Base-by-base conservation (phyloP, 2,113 vertebrate species). In the Equus quagga region DNA sequence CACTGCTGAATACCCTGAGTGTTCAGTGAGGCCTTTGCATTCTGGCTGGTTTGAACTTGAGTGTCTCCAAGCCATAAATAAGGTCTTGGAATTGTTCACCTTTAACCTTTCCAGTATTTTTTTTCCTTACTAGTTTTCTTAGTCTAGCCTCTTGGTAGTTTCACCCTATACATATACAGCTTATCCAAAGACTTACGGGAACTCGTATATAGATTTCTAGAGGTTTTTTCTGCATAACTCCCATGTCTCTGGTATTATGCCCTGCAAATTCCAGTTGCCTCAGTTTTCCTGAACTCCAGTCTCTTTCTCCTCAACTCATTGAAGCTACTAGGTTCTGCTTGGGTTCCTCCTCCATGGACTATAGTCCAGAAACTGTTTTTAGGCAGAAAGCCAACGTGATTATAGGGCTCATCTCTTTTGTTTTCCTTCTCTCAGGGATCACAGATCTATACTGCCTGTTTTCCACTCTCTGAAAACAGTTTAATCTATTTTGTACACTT, bases 401-500 rank as follows among this genome's bases (percentile, higher is more conserved):
- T 69, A 23, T 76, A 8, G 12, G 10, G 3, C 24, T 96, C 4
- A 1, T 46, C 31, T 72, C 65, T 26, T 87, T 89, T 89, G 26
- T 51, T 67, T 76, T 62, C n/a, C 41, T 85, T 86, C n/a, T 76
- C 18, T 84, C 8, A 31, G 10, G 1, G 8, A 49, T 44, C 17
- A 17, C 2, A 60, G 31, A 31, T 82, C 13, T 44, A 2, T 64
- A 36, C 8, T 51, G 15, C 36, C 33, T 64, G 2, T 58, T 72
- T 87, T 76, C n/a, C 6, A 33, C 33, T 67, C 12, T 64, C 36
- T 44, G 49, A 87, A 49, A 85, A 46, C 15, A 65, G 46, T 78
- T 92, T 83, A 65, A 78, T 95, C 24, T 64, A 51, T 87, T 87
- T 96, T 93, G 58, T 51, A 54, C 31, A 83, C 5, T 73, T 82